phyloP scores from a whole-genome alignment of 1,140 invertebrate genomes.

The Homarus americanus region DNA sequence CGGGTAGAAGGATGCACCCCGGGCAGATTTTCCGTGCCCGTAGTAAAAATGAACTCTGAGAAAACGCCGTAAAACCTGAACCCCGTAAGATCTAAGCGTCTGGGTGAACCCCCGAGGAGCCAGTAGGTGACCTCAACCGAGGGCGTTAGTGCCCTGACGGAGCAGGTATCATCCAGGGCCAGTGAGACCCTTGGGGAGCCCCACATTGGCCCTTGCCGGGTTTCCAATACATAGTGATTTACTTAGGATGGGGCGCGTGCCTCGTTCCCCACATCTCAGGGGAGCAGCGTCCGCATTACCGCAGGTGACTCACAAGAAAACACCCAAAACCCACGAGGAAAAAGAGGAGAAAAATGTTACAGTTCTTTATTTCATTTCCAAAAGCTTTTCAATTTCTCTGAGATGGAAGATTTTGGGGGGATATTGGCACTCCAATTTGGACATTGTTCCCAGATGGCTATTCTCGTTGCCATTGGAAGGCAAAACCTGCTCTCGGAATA shows the following conservation, averaged over 20 bases:
- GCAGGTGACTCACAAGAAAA: not conserved
- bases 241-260: conserved; percentile 28
- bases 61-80: not conserved
- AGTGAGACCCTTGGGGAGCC: conserved; percentile 18
- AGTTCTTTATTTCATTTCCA: conserved; percentile 15
- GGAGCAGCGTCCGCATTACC: not conserved
- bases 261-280: conserved; percentile 1
- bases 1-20: not conserved
- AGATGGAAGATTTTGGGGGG: conserved; percentile 1
- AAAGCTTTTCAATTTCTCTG: conserved; percentile 15
- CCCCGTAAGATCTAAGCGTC: not conserved
- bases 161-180: conserved; percentile 25
- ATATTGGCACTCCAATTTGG: conserved; percentile 10
- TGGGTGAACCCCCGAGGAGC: not conserved
- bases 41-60: conserved; percentile 8
- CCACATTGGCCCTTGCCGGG: conserved; percentile 42
- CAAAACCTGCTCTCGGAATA: not conserved
- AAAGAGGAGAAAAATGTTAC: not conserved
- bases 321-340: not conserved
- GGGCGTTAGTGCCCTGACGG: not conserved
- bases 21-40: not conserved
- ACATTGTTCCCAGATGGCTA: not conserved
- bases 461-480: conserved; percentile 1
- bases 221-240: conserved; percentile 49
- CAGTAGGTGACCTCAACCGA: not conserved